Evolutionary conservation across 1,140 invertebrate species (phyloP), one percentile per base, ranked within the genome.

Genomic region (Neodiprion virginianus): DNA sequence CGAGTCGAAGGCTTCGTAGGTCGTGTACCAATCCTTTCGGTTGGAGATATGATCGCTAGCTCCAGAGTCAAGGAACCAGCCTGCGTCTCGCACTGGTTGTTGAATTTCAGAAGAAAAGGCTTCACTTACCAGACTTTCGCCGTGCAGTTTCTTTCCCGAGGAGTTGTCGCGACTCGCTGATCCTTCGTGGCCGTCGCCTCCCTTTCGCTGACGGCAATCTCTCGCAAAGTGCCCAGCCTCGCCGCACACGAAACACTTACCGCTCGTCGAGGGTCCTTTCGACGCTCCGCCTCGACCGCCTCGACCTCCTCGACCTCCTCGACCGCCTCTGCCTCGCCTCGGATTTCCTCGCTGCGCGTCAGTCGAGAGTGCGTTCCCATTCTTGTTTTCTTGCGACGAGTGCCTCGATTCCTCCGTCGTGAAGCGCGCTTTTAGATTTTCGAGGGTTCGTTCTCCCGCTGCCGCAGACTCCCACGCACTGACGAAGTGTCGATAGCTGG

Each of bases 401-500:
- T n/a, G 8, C 23, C 75, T 68, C 9, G 67, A 8, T 67, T 81
- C 80, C 75, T 81, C 81, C 40, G 68, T 73, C 21, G 80, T 72
- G 47, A 86, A 61, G 23, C 82, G 72, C 7, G 83, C 77, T 12
- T 74, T 80, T 9, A 86, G 69, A 47, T 87, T 77, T 28, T 77
- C 75, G 9, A 80, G 67, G 1, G 79, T 86, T 72, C 79, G 79
- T 10, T 82, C 74, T 49, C 21, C 73, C 3, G 10, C 66, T 23
- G 49, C 48, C 5, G 76, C 80, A 65, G 80, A 82, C 23, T 87
- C 84, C 85, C 86, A 88, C 1, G 84, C 86, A 68, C 77, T 84
- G 0, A 82, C 69, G 73, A 88, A 88, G 75, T 86, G 80, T 8
- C 77, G 77, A 67, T 74, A 81, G 7, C 69, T 21, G 8, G 75